Evolutionary conservation across 2,888 invertebrate genomes (phyloP).

Genomic region (Lymantria monacha): DNA sequence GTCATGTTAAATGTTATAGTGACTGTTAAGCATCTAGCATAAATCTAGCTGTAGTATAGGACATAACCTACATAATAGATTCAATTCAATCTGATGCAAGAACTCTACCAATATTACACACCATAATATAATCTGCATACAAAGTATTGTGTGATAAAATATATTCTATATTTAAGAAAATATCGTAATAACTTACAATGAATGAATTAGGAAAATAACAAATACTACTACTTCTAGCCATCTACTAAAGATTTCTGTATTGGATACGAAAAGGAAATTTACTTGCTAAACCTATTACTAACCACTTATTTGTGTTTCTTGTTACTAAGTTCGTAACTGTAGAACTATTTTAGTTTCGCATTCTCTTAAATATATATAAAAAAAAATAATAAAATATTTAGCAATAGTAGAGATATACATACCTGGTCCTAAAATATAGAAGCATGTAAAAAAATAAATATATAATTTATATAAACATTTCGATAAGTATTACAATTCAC

Average conservation of each 20-base stretch:
- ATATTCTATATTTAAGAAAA: conserved; percentile 20
- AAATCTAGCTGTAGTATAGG: conserved; percentile 48
- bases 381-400: conserved; percentile 13
- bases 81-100: conserved; percentile 27
- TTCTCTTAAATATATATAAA: conserved; percentile 10
- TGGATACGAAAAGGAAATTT: conserved; percentile 24
- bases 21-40: conserved; percentile 57
- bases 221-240: conserved; percentile 40
- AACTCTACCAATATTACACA: conserved; percentile 27
- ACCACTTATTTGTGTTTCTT: conserved; percentile 28
- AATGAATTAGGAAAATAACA: conserved; percentile 22
- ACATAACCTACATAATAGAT: conserved; percentile 33
- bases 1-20: conserved; percentile 55
- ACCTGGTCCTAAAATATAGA: conserved; percentile 67
- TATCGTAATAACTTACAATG: conserved; percentile 14
- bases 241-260: conserved; percentile 38
- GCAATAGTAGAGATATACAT: conserved; percentile 42
- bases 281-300: conserved; percentile 43
- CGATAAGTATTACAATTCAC: too few relatives aligned
- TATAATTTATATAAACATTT: background rate
- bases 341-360: conserved; percentile 12
- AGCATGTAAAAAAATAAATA: conserved; percentile 64
- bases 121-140: conserved; percentile 22
- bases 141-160: conserved; percentile 24
- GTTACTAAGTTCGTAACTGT: conserved; percentile 16